Conservation (phyloP, 2,113 vertebrate species). For the Uropsilus gracilis region DNA sequence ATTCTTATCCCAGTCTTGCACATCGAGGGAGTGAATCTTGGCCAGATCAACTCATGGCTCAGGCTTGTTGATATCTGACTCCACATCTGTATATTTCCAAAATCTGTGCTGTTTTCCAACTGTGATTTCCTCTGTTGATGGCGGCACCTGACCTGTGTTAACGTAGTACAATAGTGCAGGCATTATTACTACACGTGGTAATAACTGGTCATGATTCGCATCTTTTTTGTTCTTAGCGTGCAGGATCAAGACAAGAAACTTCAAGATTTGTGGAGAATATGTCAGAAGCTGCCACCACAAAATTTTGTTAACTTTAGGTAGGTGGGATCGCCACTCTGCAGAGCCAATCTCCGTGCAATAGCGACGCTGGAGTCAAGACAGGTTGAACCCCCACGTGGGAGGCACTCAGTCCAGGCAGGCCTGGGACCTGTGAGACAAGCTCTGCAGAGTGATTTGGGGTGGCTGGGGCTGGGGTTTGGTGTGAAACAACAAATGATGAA, state of each 20-base stretch:
- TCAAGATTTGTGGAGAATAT: slow-evolving; percentile 96
- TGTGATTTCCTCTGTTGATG: not conserved
- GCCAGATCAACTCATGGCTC: not conserved
- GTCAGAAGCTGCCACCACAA: slow-evolving; percentile 95
- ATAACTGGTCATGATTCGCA: not conserved
- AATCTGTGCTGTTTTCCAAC: not conserved
- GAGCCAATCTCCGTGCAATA: not conserved
- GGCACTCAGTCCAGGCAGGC: not conserved
- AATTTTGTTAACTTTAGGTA: slow-evolving; percentile 97
- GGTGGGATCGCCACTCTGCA: not conserved
- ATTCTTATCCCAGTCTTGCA: too few relatives aligned
- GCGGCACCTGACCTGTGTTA: not conserved
- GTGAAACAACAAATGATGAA: not conserved
- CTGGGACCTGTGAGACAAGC: not conserved
- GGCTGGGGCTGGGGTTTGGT: not conserved
- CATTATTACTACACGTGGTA: not conserved
- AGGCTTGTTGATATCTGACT: not conserved
- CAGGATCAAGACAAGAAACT: slow-evolving; percentile 96
- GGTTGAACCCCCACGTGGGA: not conserved
- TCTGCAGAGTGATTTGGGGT: too few relatives aligned
- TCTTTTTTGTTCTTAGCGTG: slow-evolving; percentile 86
- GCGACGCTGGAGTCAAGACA: not conserved
- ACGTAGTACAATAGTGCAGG: not conserved
- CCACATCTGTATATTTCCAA: not conserved
- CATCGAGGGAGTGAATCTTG: not conserved